A percentile compares a stretch with the other conserved stretches of the same genome.
Conservation (phyloP, 2,797 vertebrate genomes). For the Coracias cyanogaster region DNA sequence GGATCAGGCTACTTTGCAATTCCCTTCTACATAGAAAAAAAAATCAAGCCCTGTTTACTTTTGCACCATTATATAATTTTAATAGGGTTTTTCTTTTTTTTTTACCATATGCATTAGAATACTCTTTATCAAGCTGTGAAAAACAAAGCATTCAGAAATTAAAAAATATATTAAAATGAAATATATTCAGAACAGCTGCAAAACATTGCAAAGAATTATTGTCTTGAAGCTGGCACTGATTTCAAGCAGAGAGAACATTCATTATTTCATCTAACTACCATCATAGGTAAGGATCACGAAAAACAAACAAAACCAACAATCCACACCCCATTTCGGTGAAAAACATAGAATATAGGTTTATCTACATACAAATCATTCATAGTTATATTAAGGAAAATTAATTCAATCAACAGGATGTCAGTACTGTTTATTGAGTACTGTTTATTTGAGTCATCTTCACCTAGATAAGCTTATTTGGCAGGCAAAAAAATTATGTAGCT, state of each 20-base stretch:
- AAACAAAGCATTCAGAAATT: background rate
- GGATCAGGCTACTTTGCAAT: background rate
- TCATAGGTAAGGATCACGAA: background rate
- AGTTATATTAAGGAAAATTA: background rate
- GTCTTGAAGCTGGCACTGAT: background rate
- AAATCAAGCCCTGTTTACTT: background rate
- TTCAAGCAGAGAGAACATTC: background rate
- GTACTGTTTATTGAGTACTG: background rate
- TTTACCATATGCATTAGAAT: background rate
- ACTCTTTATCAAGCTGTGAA: background rate
- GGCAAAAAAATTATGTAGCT: background rate
- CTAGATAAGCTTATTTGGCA: background rate
- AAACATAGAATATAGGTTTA: background rate
- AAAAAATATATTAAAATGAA: background rate
- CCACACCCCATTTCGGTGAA: background rate
- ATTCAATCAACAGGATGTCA: background rate
- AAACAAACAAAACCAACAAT: background rate
- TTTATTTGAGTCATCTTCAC: background rate
- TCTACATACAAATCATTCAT: background rate
- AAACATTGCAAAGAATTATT: conserved; percentile 5
- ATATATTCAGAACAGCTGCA: background rate
- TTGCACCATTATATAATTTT: background rate
- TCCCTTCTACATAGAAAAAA: background rate
- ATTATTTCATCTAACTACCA: background rate
- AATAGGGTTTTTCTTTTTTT: background rate